A percentile compares a stretch with the other conserved stretches of the same genome.
Conservation (phyloP, 2,113 vertebrate species). For the Falcunculus frontatus region DNA sequence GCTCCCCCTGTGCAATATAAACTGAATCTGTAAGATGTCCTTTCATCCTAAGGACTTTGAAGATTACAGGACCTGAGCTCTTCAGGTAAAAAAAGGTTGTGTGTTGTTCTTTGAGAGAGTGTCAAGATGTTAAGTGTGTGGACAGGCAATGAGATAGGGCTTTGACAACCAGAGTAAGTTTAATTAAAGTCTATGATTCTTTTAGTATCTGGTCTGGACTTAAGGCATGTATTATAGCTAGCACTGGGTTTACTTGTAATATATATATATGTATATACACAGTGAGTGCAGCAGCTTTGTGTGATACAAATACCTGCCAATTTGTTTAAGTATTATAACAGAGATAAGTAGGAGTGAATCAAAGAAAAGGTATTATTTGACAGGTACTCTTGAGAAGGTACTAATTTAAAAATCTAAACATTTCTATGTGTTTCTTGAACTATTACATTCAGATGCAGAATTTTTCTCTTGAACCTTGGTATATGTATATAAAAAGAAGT, state of each 20-base stretch:
- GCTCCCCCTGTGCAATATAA: not conserved
- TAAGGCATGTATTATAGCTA: not conserved
- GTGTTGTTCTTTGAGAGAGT: not conserved
- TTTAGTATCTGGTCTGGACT: not conserved
- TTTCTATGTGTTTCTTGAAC: not conserved
- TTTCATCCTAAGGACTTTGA: not conserved
- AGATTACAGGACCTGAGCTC: not conserved
- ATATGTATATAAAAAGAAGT: not conserved
- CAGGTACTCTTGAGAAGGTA: not conserved
- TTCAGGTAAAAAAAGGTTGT: not conserved
- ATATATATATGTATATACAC: too few relatives aligned
- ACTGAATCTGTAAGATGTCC: not conserved
- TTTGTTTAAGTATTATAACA: not conserved
- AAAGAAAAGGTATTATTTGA: not conserved
- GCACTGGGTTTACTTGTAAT: not conserved
- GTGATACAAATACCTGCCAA: not conserved
- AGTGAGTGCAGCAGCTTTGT: not conserved
- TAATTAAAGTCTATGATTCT: not conserved
- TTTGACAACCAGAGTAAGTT: not conserved
- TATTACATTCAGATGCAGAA: not conserved
- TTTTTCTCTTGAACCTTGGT: not conserved
- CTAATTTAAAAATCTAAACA: not conserved
- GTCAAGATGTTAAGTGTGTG: not conserved
- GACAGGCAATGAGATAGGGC: not conserved
- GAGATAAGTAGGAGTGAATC: not conserved